A percentile compares a stretch with the other conserved stretches of the same genome.
These are phyloP conservation scores for Jacana jacana DNA, from an alignment of 2,113 vertebrate species.

Conservation along the genomic window DNA sequence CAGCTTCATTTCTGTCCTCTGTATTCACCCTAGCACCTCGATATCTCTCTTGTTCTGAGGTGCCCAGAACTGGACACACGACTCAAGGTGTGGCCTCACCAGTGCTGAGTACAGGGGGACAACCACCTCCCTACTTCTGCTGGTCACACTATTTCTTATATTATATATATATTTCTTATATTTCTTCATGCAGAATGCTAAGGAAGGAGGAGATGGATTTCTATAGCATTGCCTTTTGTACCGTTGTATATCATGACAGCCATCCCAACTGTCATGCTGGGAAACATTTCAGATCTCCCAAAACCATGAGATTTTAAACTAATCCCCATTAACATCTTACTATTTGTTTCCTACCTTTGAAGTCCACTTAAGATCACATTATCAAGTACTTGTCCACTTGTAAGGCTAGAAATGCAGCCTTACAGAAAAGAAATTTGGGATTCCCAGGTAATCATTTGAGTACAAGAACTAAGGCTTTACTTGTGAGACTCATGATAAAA, in stretches of 20 bases:
- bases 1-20: no score
- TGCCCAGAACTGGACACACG: no score
- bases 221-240: not conserved
- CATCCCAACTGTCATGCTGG: not conserved
- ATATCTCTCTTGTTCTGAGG: no score
- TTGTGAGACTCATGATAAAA: not conserved
- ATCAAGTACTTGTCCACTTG: not conserved
- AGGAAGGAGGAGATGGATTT: not conserved
- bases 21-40: no score
- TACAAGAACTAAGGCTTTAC: not conserved
- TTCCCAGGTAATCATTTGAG: not conserved
- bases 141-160: no score
- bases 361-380: not conserved
- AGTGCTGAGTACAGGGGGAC: no score
- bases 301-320: not conserved
- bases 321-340: not conserved
- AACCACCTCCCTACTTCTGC: no score
- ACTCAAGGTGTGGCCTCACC: no score
- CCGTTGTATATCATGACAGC: not conserved
- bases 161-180: no score
- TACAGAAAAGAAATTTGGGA: not conserved
- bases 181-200: not conserved
- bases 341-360: not conserved
- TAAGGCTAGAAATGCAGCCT: not conserved
- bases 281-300: not conserved